phyloP scores from a whole-genome alignment of 1,140 invertebrate species.

The Aricia agestis region DNA sequence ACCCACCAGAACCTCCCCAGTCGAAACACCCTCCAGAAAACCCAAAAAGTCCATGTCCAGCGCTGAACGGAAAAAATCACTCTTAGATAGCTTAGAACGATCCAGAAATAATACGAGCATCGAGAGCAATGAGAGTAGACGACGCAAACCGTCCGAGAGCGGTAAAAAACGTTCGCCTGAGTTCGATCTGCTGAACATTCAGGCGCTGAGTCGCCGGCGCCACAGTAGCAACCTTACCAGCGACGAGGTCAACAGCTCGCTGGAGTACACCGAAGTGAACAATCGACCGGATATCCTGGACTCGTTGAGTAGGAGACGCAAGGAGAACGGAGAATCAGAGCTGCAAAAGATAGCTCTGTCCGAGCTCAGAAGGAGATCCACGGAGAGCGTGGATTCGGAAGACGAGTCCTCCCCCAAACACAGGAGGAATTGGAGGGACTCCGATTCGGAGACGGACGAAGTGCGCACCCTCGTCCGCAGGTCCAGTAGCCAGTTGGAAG shows the following conservation, averaged over 20 bases:
- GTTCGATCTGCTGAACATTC: slow-evolving; percentile 64
- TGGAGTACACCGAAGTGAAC: slow-evolving; percentile 68
- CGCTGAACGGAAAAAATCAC: slow-evolving; percentile 69
- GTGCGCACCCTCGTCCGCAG: slow-evolving; percentile 75
- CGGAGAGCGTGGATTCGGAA: slow-evolving; percentile 55
- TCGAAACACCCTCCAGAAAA: slow-evolving; percentile 63
- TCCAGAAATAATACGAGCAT: slow-evolving; percentile 70
- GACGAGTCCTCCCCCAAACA: slow-evolving; percentile 57
- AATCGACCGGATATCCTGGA: slow-evolving; percentile 69
- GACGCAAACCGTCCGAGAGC: slow-evolving; percentile 60
- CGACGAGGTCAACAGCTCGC: slow-evolving; percentile 64
- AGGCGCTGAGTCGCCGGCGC: slow-evolving; percentile 57
- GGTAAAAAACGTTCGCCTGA: slow-evolving; percentile 65
- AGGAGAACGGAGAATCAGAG: slow-evolving; percentile 52
- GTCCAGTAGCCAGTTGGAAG: slow-evolving; percentile 62
- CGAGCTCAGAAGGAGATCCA: slow-evolving; percentile 54
- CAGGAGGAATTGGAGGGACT: slow-evolving; percentile 69
- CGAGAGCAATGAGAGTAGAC: slow-evolving; percentile 60
- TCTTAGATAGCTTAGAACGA: slow-evolving; percentile 69
- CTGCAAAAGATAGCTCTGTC: slow-evolving; percentile 57
- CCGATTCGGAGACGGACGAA: slow-evolving; percentile 82
- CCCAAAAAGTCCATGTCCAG: slow-evolving; percentile 73
- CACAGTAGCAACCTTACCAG: slow-evolving; percentile 66
- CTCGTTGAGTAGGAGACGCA: slow-evolving; percentile 56
- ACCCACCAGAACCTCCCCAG: slow-evolving; percentile 66